phyloP scores from a whole-genome alignment of 2,888 invertebrate species.

The Campaea margaritaria region DNA sequence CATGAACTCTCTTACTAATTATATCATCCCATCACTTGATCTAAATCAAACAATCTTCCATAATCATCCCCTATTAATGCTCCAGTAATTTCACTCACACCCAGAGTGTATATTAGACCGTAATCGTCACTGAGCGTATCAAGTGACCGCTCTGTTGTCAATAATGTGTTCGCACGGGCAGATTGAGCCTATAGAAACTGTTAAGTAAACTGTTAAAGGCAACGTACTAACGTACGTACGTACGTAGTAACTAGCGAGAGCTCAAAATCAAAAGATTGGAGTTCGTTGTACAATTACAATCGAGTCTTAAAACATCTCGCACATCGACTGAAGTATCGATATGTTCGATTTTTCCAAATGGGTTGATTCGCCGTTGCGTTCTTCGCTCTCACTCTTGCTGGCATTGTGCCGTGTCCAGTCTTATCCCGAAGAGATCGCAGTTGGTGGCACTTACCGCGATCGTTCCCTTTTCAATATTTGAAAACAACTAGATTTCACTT shows the following conservation, averaged over 20 bases:
- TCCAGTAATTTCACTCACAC: slow-evolving; percentile 17
- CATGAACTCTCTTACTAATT: background rate
- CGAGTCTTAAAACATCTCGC: no score
- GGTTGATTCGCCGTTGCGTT: no score
- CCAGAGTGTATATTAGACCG: background rate
- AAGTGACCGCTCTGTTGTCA: slow-evolving; percentile 16
- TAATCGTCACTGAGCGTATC: slow-evolving; percentile 8
- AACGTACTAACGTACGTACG: slow-evolving; percentile 1
- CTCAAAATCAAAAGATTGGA: no score
- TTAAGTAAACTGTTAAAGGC: slow-evolving; percentile 4
- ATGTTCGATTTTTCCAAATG: no score
- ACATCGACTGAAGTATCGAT: no score
- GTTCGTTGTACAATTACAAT: no score
- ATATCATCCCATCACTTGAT: background rate
- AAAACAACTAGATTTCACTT: no score
- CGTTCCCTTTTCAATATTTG: no score
- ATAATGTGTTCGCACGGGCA: slow-evolving; percentile 8
- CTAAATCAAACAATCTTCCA: background rate
- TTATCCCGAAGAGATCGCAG: no score
- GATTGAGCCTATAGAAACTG: slow-evolving; percentile 2
- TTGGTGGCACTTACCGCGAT: no score
- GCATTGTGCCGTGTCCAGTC: no score
- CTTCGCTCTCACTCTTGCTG: no score
- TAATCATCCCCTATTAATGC: slow-evolving; percentile 11
- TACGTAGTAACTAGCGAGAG: background rate